Evolutionary conservation across 2,888 invertebrate species (phyloP).

Genomic region (Yponomeuta malinellus): DNA sequence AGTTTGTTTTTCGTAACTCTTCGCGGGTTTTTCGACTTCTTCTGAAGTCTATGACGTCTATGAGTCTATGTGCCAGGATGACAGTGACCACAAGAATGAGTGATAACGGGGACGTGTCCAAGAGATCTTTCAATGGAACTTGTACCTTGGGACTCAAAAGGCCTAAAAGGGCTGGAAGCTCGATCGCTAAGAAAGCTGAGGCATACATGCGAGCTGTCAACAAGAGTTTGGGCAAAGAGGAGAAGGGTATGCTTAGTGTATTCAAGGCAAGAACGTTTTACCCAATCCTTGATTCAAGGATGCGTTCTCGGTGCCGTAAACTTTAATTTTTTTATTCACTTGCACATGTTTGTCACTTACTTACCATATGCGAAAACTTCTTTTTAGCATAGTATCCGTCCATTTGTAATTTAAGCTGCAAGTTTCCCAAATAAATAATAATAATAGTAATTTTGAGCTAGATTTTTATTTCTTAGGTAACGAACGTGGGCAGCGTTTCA

Average conservation of each 20-base stretch:
- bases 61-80: slow-evolving; percentile 35
- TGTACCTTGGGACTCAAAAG: slow-evolving; percentile 43
- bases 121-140: slow-evolving; percentile 47
- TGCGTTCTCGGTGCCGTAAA: no score
- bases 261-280: no score
- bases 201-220: slow-evolving; percentile 59
- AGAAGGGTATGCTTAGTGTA: slow-evolving; percentile 30
- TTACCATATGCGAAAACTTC: no score
- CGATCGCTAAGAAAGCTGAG: slow-evolving; percentile 54
- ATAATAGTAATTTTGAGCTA: no score
- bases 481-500: no score
- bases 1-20: not conserved
- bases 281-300: no score
- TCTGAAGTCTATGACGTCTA: not conserved
- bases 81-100: slow-evolving; percentile 48
- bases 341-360: no score
- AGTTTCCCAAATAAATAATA: no score
- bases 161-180: slow-evolving; percentile 36
- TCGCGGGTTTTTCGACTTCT: not conserved
- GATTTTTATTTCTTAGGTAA: no score
- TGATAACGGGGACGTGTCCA: slow-evolving; percentile 44
- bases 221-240: slow-evolving; percentile 40
- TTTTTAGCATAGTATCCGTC: no score
- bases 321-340: no score
- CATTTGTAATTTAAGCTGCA: no score